Evolutionary conservation across 2,888 invertebrate genomes (phyloP), one percentile per base, ranked within the genome.

Genomic region (Stenolophus ochropezus): DNA sequence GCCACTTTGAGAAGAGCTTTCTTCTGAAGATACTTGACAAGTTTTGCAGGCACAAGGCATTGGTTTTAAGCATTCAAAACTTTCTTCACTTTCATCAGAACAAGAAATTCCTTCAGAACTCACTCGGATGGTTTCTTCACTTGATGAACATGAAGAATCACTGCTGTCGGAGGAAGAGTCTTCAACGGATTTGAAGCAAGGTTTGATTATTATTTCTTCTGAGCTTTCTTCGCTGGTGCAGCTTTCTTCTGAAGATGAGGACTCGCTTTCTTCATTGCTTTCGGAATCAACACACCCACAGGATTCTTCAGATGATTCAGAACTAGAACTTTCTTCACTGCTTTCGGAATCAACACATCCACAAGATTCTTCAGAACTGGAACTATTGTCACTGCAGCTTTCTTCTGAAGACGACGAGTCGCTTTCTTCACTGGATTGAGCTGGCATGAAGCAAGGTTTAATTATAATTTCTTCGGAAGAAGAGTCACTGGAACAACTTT

Each of bases 201-300:
- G 77, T 51, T 20, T 78, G 6, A 61, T 18, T 21, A 77, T 47
- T 23, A 73, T 73, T 73, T 73, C 73, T 47, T 78, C 77, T 49
- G 61, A 33, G 4, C 33, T 33, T 42, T 42, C 33, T 42, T 42
- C 8, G 33, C 6, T 42, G 4, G 1, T 8, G 33, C 61, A 18
- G 33, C 33, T 18, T 16, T 42, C 42, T 20, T 77, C 76, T 16
- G 18, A 56, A 21, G 5, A 11, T 1, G 16, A 56, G 5, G 20
- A 1, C 14, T 33, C 33, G 33, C 51, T 51, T 4, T 21, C 20
- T 65, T 14, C n/a, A n/a, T n/a, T n/a, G n/a, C n/a, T n/a, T n/a
- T n/a, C n/a, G n/a, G n/a, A n/a, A n/a, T n/a, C n/a, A n/a, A n/a
- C n/a, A n/a, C n/a, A n/a, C n/a, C n/a, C n/a, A n/a, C n/a, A n/a